Base-by-base conservation (phyloP, 2,888 invertebrate species). In the Perizoma flavofasciatum region DNA sequence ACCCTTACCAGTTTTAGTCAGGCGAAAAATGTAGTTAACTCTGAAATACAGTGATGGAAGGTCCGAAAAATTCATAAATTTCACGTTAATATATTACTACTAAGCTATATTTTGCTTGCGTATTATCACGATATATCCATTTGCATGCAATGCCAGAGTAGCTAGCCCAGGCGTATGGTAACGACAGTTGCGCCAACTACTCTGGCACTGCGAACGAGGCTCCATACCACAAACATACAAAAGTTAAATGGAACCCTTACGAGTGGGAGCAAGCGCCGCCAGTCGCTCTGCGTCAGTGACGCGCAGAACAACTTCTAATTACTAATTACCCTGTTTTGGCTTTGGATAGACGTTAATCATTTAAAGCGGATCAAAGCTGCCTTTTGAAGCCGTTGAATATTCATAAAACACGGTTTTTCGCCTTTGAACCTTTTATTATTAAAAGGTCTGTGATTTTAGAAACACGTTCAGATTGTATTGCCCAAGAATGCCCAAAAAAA, bases 231-330 rank as follows among this genome's bases (percentile, higher is more conserved):
- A 55, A 57, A 55, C 35, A 49, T 44, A 44, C 37, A 46, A 56
- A 66, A 66, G 66, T 66, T 66, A 55, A 52, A 52, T 56, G 48
- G 55, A 59, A 32, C 59, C 57, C 48, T 56, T 53, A 51, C 44
- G 37, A 39, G 37, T 35, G 40, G 22, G 37, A 41, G 41, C 35
- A 8, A 8, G 7, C 8, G 40, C 40, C 34, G 10, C 34, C 34
- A 45, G 11, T 11, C 5, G 11, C 6, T 46, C 33, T 34, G 22
- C 54, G 60, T 7, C 45, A n/a, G 53, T 50, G 58, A 58, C 56
- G 62, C 47, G 5, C 40, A 37, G 46, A 32, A 57, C 49, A 43
- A 59, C 57, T 55, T 61, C 43, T 56, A 61, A 63, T 59, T 57
- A 50, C 59, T 57, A 61, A 66, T 61, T 59, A 61, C 51, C 8